Evolutionary conservation across 2,797 vertebrate species (phyloP).

Genomic region (Xenops minutus): DNA sequence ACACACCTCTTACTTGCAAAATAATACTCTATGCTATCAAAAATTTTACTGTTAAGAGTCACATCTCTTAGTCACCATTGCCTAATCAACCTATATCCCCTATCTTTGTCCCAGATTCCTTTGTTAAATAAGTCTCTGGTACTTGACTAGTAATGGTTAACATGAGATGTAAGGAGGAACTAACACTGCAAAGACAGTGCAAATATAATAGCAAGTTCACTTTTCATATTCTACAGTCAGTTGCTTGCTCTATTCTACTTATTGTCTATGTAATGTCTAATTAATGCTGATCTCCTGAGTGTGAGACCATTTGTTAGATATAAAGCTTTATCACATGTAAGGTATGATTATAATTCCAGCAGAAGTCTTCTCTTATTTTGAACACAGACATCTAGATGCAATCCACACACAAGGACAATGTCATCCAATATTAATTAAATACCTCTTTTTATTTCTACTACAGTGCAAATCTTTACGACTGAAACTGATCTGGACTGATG

Average conservation of each 20-base stretch:
- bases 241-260: background rate
- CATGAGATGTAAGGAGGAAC: background rate
- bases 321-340: background rate
- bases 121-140: background rate
- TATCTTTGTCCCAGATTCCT: background rate
- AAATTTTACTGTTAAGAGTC: background rate
- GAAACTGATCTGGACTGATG: background rate
- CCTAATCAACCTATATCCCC: background rate
- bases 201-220: background rate
- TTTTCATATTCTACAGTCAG: background rate
- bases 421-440: background rate
- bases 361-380: background rate
- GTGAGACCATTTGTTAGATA: background rate
- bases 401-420: background rate
- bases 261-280: background rate
- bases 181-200: background rate
- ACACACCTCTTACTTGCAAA: background rate
- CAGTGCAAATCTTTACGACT: background rate
- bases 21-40: background rate
- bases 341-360: background rate
- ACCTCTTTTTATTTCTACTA: background rate
- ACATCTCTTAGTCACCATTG: background rate
- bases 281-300: background rate
- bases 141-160: background rate
- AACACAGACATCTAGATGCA: background rate